These are phyloP conservation scores for Toxotes lorentzi DNA, from an alignment of 2,797 vertebrate genomes.

Conservation along the genomic window DNA sequence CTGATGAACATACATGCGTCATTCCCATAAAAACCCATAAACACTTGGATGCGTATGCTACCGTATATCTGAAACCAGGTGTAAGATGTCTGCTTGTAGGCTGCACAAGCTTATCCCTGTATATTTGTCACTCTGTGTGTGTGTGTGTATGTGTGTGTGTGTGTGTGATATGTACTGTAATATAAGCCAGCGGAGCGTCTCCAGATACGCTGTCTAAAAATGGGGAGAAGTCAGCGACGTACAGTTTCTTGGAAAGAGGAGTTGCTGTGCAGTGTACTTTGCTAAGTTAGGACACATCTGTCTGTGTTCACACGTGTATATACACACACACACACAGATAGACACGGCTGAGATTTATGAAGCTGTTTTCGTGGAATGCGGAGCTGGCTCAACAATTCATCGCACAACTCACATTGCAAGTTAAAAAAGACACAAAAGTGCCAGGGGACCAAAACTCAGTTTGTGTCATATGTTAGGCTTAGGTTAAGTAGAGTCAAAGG, in stretches of 20 bases:
- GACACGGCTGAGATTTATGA: slow-evolving; percentile 76
- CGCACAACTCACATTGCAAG: slow-evolving; percentile 56
- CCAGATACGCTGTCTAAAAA: slow-evolving; percentile 71
- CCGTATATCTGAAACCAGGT: slow-evolving; percentile 66
- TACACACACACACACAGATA: slow-evolving; percentile 25
- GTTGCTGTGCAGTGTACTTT: slow-evolving; percentile 49
- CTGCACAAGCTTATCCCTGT: slow-evolving; percentile 33
- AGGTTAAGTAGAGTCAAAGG: slow-evolving; percentile 41
- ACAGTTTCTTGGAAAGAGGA: slow-evolving; percentile 75
- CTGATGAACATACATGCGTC: slow-evolving; percentile 64
- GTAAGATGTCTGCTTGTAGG: slow-evolving; percentile 59
- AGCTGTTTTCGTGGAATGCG: slow-evolving; percentile 73
- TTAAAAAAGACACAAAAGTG: slow-evolving; percentile 66
- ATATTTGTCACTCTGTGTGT: slow-evolving; percentile 47
- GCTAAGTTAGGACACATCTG: slow-evolving; percentile 82
- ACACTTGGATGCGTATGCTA: slow-evolving; percentile 52
- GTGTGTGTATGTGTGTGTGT: slow-evolving; percentile 28
- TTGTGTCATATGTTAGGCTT: slow-evolving; percentile 35
- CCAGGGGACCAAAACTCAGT: slow-evolving; percentile 38
- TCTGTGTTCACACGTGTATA: slow-evolving; percentile 52
- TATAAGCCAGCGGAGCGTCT: slow-evolving; percentile 52
- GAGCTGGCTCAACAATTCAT: slow-evolving; percentile 63
- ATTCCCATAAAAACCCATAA: slow-evolving; percentile 67
- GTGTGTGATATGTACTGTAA: slow-evolving; percentile 60
- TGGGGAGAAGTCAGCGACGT: slow-evolving; percentile 49